Evolutionary conservation across 2,888 invertebrate species (phyloP).

Genomic region (Teleogryllus oceanicus): DNA sequence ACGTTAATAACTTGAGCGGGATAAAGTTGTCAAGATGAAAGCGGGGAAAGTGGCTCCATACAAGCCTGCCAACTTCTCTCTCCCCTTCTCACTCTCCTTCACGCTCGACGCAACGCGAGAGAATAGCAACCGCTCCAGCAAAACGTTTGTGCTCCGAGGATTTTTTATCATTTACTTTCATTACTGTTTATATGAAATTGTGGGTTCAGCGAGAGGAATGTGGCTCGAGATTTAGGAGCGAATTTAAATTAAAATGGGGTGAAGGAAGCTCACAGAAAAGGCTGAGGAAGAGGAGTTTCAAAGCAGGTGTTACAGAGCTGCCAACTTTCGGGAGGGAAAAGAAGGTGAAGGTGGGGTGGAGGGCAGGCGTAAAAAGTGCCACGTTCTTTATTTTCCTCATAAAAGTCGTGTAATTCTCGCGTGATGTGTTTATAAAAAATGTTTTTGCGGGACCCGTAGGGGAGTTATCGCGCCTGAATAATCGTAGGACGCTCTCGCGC

Average conservation of each 20-base stretch:
- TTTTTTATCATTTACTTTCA: constrained; percentile 5
- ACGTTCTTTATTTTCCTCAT: too few relatives aligned
- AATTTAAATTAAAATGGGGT: neutral
- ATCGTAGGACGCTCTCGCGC: too few relatives aligned
- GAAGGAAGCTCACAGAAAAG: neutral
- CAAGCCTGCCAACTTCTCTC: neutral
- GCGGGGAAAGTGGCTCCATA: neutral
- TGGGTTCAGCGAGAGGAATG: neutral
- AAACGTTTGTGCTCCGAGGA: neutral
- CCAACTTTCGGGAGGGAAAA: too few relatives aligned
- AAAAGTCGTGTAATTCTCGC: too few relatives aligned
- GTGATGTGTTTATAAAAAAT: too few relatives aligned
- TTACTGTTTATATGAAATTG: constrained; percentile 8
- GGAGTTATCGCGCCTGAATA: too few relatives aligned
- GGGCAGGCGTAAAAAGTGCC: too few relatives aligned
- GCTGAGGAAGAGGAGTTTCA: neutral
- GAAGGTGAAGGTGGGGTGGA: too few relatives aligned
- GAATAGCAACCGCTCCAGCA: neutral
- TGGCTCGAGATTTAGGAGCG: neutral
- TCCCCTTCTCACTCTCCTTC: neutral
- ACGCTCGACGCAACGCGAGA: neutral
- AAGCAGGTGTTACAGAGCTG: neutral
- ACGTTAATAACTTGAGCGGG: neutral
- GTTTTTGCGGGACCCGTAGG: too few relatives aligned
- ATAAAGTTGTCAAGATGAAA: neutral